Percentiles rank a stretch among this genome's conserved stretches.
Conservation (phyloP, 2,888 invertebrate species). For the Phalera bucephala region DNA sequence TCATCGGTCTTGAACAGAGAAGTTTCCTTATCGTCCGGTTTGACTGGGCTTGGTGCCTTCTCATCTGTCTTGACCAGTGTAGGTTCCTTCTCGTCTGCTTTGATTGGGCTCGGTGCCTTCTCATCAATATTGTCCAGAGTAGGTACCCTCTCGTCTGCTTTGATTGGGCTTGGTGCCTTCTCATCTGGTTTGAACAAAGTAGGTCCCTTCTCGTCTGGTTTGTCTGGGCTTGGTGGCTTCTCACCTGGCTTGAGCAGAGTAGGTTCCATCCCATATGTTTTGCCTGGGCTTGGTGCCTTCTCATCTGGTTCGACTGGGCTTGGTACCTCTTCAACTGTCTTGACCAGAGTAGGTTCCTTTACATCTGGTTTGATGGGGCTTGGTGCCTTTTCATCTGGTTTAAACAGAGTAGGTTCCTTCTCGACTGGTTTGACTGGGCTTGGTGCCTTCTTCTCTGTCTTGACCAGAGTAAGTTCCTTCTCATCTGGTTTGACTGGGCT, state of each 20-base stretch:
- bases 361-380: constrained; percentile 9
- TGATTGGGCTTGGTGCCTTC: constrained; percentile 1
- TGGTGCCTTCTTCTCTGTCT: constrained; percentile 10
- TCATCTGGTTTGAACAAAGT: constrained; percentile 2
- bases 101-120: background rate
- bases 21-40: constrained; percentile 2
- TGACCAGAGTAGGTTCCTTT: constrained; percentile 13
- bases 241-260: constrained; percentile 12
- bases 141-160: constrained; percentile 8
- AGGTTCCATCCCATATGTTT: constrained; percentile 11
- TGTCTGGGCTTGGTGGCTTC: constrained; percentile 2
- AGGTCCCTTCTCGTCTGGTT: background rate
- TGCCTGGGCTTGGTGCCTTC: constrained; percentile 7
- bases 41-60: constrained; percentile 7
- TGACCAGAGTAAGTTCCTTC: constrained; percentile 2
- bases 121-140: constrained; percentile 6
- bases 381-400: constrained; percentile 8
- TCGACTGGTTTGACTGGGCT: constrained; percentile 5
- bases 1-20: background rate
- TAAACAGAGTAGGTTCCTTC: constrained; percentile 1
- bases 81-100: constrained; percentile 7
- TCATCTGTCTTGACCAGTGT: constrained; percentile 12
- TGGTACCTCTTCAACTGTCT: constrained; percentile 6
- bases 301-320: constrained; percentile 5
- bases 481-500: constrained; percentile 9